Evolutionary conservation across 2,113 vertebrate species (phyloP).

Genomic region (Bungarus multicinctus): DNA sequence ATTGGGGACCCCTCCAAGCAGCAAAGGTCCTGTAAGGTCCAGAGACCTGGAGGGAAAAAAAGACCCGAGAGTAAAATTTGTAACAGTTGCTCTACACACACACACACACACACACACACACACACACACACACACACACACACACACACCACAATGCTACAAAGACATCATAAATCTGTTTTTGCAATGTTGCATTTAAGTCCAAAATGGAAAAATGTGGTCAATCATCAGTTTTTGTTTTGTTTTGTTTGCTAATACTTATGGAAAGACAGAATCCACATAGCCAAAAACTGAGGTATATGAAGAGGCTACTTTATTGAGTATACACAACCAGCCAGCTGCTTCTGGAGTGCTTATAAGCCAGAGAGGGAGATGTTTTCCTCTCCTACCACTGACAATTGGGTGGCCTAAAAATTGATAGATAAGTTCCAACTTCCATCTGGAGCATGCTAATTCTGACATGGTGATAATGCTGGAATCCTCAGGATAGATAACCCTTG

Average conservation of each 20-base stretch:
- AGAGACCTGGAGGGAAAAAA: constrained; percentile 78
- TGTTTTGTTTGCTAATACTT: not conserved
- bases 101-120: not conserved
- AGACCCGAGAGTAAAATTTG: constrained; percentile 20
- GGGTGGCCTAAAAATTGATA: not conserved
- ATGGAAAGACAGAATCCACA: not conserved
- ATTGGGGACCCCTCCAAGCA: constrained; percentile 95
- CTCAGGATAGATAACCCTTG: not conserved
- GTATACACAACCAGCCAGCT: not conserved
- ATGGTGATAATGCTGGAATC: not conserved
- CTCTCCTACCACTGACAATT: not conserved
- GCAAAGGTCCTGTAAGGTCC: constrained; percentile 94
- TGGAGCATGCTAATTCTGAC: not conserved
- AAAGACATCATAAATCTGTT: not conserved
- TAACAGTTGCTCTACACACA: not conserved
- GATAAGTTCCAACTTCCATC: not conserved
- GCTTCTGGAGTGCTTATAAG: not conserved
- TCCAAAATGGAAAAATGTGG: not conserved
- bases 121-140: no score
- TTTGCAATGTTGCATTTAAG: not conserved
- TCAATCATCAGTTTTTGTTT: not conserved
- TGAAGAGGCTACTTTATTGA: not conserved
- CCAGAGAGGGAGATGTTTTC: not conserved
- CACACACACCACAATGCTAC: not conserved
- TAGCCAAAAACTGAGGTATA: not conserved